These are phyloP conservation scores for Diarsia dahlii DNA, from an alignment of 2,888 invertebrate species.

Conservation along the genomic window DNA sequence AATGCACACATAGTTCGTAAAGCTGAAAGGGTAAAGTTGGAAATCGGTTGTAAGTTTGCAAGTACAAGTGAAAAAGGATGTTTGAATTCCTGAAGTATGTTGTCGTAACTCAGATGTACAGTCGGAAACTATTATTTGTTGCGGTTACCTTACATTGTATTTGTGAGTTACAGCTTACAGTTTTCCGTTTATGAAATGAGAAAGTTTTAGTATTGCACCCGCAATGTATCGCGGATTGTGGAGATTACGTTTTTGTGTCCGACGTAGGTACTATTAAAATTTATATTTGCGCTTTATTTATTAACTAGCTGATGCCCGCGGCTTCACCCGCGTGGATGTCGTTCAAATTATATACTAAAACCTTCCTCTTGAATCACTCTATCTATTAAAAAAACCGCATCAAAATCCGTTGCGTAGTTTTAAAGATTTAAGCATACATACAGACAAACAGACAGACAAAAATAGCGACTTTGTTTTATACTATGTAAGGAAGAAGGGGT, in stretches of 20 bases:
- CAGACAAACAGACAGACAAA: too few relatives aligned
- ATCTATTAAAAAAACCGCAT: too few relatives aligned
- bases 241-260: conserved; percentile 48
- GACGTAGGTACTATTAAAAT: conserved; percentile 22
- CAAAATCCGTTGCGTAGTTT: too few relatives aligned
- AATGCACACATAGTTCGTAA: conserved; percentile 46
- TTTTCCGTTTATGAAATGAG: conserved; percentile 81
- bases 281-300: not conserved
- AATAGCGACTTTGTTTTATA: too few relatives aligned
- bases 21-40: accelerated
- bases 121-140: conserved; percentile 89
- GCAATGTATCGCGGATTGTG: conserved; percentile 66
- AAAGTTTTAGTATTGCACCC: conserved; percentile 73
- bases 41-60: not conserved
- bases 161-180: conserved; percentile 80
- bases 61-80: conserved; percentile 34
- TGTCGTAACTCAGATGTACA: conserved; percentile 86
- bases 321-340: too few relatives aligned
- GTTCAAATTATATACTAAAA: too few relatives aligned
- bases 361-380: too few relatives aligned
- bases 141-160: conserved; percentile 87
- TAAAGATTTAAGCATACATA: too few relatives aligned
- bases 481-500: too few relatives aligned
- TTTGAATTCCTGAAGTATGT: conserved; percentile 79
- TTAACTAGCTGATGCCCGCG: too few relatives aligned